phyloP scores from a whole-genome alignment of 2,888 invertebrate genomes.

The Nemoura dubitans region DNA sequence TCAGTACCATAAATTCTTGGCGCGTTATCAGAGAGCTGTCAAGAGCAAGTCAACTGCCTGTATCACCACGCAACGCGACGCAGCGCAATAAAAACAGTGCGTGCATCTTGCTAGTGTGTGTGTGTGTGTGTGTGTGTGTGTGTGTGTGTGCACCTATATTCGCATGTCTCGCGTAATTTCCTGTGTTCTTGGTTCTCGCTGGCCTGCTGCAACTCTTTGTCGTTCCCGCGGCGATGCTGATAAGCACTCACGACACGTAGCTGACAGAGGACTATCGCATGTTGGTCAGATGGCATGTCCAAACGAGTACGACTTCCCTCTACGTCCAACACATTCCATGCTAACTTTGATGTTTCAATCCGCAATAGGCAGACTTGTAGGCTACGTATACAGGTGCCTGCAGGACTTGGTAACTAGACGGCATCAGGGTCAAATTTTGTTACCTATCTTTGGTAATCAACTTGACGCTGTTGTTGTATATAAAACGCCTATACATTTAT shows the following conservation, averaged over 20 bases:
- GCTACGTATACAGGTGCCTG: neutral
- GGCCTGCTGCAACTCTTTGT: conserved; percentile 25
- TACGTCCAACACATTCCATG: conserved; percentile 37
- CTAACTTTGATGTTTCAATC: conserved; percentile 55
- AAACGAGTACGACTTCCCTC: conserved; percentile 29
- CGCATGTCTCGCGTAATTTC: conserved; percentile 35
- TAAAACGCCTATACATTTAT: neutral
- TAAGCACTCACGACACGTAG: conserved; percentile 37
- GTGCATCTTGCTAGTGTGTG: conserved; percentile 9
- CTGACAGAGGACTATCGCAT: conserved; percentile 42
- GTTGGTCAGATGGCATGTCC: conserved; percentile 33
- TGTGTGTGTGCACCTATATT: neutral
- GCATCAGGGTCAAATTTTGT: neutral
- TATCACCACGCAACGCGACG: neutral
- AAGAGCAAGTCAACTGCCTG: neutral
- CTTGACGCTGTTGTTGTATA: neutral
- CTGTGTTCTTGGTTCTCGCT: conserved; percentile 20
- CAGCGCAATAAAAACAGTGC: conserved; percentile 1
- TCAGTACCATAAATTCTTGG: neutral
- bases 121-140: too few species aligned
- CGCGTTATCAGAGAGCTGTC: neutral
- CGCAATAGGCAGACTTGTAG: conserved; percentile 51
- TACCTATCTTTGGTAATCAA: neutral
- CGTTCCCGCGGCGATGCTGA: neutral
- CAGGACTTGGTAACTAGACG: neutral